phyloP scores from a whole-genome alignment of 2,797 vertebrate species.

The Eulemur coronatus region DNA sequence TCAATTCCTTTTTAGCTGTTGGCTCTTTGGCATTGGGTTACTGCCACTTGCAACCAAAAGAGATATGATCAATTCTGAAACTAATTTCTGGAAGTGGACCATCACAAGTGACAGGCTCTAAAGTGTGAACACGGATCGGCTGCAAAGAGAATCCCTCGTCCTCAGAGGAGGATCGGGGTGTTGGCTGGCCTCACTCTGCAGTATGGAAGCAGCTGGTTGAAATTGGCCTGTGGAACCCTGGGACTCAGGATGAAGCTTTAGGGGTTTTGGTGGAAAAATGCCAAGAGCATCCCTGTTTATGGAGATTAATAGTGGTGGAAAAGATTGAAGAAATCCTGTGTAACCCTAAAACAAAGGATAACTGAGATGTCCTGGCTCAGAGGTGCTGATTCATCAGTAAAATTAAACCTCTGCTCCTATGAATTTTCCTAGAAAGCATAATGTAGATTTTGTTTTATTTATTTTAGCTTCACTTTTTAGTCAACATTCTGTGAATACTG shows the following conservation, averaged over 20 bases:
- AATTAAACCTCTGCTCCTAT: neutral
- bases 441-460: neutral
- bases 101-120: neutral
- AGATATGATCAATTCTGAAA: neutral
- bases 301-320: neutral
- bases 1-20: neutral
- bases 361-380: neutral
- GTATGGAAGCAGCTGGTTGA: neutral
- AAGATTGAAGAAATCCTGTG: neutral
- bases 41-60: neutral
- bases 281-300: neutral
- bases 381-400: neutral
- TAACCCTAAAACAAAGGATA: neutral
- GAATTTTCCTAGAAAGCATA: neutral
- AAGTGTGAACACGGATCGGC: neutral
- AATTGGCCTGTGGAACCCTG: neutral
- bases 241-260: neutral
- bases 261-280: neutral
- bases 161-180: neutral
- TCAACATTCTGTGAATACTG: neutral
- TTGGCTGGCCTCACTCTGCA: neutral
- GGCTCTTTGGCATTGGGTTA: neutral
- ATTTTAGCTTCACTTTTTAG: neutral
- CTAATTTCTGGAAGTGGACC: neutral
- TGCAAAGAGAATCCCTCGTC: neutral